Conservation (phyloP, 2,888 invertebrate species). For the Caenorhabditis sinica region DNA sequence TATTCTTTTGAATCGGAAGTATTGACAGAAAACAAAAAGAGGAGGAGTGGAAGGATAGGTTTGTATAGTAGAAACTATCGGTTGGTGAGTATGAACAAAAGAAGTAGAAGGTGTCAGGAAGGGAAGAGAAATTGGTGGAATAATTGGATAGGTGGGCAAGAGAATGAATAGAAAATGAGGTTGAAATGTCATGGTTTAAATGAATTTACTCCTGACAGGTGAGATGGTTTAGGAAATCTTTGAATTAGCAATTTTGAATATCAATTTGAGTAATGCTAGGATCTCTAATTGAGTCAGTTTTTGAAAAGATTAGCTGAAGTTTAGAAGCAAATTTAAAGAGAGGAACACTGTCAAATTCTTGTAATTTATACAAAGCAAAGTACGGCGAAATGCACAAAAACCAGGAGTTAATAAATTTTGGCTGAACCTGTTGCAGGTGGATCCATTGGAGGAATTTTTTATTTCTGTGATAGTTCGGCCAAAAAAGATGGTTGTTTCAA, state of each 20-base stretch:
- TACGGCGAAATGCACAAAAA: no score
- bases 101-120: conserved; percentile 11
- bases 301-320: background rate
- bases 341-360: no score
- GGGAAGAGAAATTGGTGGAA: conserved; percentile 16
- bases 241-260: no score
- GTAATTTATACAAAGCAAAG: no score
- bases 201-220: background rate
- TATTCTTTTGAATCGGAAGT: conserved; percentile 29
- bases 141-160: conserved; percentile 8
- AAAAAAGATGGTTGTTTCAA: no score
- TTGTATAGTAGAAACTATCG: conserved; percentile 3
- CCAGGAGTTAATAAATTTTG: no score
- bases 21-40: conserved; percentile 28
- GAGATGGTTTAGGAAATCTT: no score
- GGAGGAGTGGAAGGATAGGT: conserved; percentile 1
- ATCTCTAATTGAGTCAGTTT: background rate
- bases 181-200: conserved; percentile 6
- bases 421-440: no score
- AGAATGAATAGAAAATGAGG: background rate
- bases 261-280: background rate
- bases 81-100: conserved; percentile 33
- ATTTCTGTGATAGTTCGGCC: no score
- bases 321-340: no score
- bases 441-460: no score